Percentiles rank a stretch among this genome's conserved stretches.
These are phyloP conservation scores for Crioceris asparagi DNA, from an alignment of 2,888 invertebrate species.

Conservation along the genomic window DNA sequence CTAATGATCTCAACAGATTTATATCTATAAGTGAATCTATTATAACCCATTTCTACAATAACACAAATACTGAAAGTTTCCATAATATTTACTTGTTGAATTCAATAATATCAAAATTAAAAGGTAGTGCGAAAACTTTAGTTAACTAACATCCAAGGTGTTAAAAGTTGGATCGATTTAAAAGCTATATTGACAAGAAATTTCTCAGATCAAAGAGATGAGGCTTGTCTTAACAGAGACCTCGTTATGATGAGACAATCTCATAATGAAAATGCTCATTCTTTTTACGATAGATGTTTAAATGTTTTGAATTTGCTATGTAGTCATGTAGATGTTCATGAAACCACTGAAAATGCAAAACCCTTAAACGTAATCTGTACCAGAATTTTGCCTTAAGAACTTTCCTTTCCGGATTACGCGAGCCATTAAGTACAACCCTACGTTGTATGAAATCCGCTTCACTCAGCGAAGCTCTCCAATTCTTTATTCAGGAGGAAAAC, in stretches of 20 bases:
- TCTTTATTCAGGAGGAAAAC: conserved; percentile 7
- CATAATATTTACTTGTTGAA: conserved; percentile 12
- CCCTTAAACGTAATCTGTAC: conserved; percentile 6
- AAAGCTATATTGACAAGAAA: conserved; percentile 8
- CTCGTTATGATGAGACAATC: conserved; percentile 13
- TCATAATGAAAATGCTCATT: conserved; percentile 13
- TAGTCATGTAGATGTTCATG: conserved; percentile 8
- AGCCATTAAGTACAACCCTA: conserved; percentile 7
- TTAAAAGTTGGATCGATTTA: conserved; percentile 5
- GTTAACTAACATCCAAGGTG: conserved; percentile 10
- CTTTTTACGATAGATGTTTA: conserved; percentile 13
- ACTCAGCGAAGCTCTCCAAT: conserved; percentile 6
- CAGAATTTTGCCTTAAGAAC: conserved; percentile 8
- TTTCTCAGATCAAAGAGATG: conserved; percentile 16
- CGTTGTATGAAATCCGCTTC: conserved; percentile 8
- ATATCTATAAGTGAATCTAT: conserved; percentile 4
- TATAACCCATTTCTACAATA: conserved; percentile 7
- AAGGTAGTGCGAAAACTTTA: conserved; percentile 9
- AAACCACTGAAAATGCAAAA: conserved; percentile 4
- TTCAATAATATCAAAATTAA: conserved; percentile 8
- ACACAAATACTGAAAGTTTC: conserved; percentile 7
- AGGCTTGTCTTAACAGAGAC: conserved; percentile 15
- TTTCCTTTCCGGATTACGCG: conserved; percentile 5
- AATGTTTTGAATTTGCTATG: conserved; percentile 11
- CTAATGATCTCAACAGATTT: conserved; percentile 5